phyloP scores from a whole-genome alignment of 2,113 vertebrate genomes.

The Lota lota region DNA sequence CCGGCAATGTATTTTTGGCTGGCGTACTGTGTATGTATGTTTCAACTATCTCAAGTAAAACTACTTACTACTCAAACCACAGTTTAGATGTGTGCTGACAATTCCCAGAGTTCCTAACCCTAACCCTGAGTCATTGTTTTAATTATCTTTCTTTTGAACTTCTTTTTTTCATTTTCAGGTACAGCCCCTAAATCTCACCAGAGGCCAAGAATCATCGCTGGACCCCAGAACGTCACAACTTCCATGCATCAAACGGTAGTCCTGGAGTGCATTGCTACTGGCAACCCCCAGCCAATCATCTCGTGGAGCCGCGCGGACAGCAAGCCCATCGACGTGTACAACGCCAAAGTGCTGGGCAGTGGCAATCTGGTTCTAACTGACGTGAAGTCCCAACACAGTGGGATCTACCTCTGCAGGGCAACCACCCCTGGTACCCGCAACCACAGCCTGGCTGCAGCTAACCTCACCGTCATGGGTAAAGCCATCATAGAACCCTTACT shows the following conservation, averaged over 20 bases:
- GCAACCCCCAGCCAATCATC: conserved; percentile 90
- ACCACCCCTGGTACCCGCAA: conserved; percentile 93
- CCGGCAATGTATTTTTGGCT: background rate
- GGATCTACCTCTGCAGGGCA: conserved; percentile 89
- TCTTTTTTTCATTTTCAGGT: conserved; percentile 59
- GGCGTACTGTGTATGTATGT: background rate
- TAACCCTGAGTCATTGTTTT: background rate
- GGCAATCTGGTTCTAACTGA: conserved; percentile 91
- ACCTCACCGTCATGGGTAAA: conserved; percentile 85
- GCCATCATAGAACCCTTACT: background rate
- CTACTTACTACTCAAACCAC: too few relatives aligned
- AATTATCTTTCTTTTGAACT: background rate
- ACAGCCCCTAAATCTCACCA: conserved; percentile 67
- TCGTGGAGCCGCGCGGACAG: conserved; percentile 96
- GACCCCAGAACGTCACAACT: conserved; percentile 86
- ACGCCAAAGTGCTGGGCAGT: conserved; percentile 87
- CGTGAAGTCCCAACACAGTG: conserved; percentile 81
- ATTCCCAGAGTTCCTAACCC: too few relatives aligned
- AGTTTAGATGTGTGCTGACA: too few relatives aligned
- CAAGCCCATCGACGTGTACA: conserved; percentile 93
- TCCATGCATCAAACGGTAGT: conserved; percentile 85
- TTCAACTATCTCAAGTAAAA: too few relatives aligned
- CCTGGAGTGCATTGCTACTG: conserved; percentile 90
- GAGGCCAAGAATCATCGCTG: conserved; percentile 86
- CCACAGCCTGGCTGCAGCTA: conserved; percentile 86